Evolutionary conservation across 1,140 invertebrate genomes (phyloP), one percentile per base, ranked within the genome.

Genomic region (Limonius californicus): DNA sequence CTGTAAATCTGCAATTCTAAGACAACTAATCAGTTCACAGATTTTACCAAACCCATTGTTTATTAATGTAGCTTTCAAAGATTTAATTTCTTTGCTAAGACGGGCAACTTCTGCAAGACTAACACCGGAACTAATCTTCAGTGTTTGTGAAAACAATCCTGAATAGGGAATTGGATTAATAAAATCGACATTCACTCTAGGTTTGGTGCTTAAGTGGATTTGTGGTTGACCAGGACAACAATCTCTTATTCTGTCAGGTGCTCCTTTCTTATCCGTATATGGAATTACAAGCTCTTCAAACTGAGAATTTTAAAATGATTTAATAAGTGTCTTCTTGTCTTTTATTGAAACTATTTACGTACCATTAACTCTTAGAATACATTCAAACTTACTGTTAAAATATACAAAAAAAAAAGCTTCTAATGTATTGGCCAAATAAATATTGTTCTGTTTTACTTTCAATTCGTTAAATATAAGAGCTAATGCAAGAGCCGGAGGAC

Each of bases 141-240:
- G 64, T 0, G 73, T 71, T 9, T 86, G 73, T 23, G 86, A 82
- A 79, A 96, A 94, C 6, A 90, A 79, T 0, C 89, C 87, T 58
- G 79, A 87, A 30, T 82, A 80, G 14, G 87, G 85, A 56, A 86
- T 83, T 0, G 89, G 88, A 81, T 97, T 97, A 12, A 85, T 72
- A 18, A 90, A 75, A 42, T 74, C 79, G 0, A 95, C 64, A 23
- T 73, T 47, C 1, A 94, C 75, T 53, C 83, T 83, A 0, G 86
- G 82, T 65, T 86, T 84, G 2, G 76, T 78, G 9, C 69, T 79
- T 74, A 90, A 95, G 23, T 76, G 81, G 15, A 98, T 90, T 68
- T 90, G 90, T 0, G 97, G 95, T 53, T 85, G 79, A 1, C 94
- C 94, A 6, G 96, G 97, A 68, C 91, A 90, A 70, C 95, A 96